phyloP scores from a whole-genome alignment of 2,888 invertebrate species.

The Latheticus oryzae region DNA sequence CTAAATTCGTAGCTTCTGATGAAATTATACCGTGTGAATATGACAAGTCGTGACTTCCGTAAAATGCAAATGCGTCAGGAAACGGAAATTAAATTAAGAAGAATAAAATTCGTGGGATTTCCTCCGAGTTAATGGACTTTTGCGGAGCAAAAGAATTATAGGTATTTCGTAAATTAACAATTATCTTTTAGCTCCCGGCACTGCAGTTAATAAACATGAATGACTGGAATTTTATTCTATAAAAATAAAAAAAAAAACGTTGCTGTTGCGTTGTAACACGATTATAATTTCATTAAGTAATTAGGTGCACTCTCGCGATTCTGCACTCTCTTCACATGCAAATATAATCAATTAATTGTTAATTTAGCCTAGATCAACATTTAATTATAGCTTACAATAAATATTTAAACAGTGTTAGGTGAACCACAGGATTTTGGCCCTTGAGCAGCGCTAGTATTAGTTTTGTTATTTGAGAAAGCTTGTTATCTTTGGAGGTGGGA shows the following conservation, averaged over 20 bases:
- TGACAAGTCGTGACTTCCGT: slow-evolving; percentile 35
- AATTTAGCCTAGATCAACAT: slow-evolving; percentile 36
- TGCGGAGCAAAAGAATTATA: too few relatives aligned
- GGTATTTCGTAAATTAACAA: too few relatives aligned
- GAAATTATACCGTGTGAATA: slow-evolving; percentile 33
- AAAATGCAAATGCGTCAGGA: slow-evolving; percentile 28
- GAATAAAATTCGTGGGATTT: slow-evolving; percentile 8
- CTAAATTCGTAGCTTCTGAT: slow-evolving; percentile 28
- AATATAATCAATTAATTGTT: slow-evolving; percentile 38
- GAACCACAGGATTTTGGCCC: slow-evolving; percentile 28
- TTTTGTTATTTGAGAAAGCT: slow-evolving; percentile 44
- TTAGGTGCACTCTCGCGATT: too few relatives aligned
- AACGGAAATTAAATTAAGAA: slow-evolving; percentile 31
- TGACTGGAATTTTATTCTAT: too few relatives aligned
- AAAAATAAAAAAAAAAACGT: too few relatives aligned
- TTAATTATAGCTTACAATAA: slow-evolving; percentile 35
- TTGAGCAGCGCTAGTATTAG: slow-evolving; percentile 31
- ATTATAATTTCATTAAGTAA: too few relatives aligned
- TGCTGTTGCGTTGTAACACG: too few relatives aligned
- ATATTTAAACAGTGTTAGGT: slow-evolving; percentile 38
- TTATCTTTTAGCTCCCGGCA: too few relatives aligned
- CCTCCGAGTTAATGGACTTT: background rate
- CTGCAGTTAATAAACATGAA: too few relatives aligned
- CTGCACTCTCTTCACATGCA: background rate
- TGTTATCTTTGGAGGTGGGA: slow-evolving; percentile 41